Conservation (phyloP, 2,113 vertebrate genomes). For the Astur gentilis region DNA sequence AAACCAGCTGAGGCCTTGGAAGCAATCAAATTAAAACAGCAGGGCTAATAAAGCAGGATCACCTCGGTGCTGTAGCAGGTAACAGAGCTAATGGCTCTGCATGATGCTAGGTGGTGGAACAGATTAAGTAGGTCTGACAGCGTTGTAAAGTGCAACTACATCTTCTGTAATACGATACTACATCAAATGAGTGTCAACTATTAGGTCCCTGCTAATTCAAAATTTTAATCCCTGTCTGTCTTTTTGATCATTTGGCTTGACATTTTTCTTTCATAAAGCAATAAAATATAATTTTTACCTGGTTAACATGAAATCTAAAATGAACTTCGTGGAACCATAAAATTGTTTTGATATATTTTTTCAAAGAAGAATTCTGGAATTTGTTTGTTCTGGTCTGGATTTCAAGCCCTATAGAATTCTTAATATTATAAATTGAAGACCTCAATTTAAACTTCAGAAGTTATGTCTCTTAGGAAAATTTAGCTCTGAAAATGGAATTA, state of each 20-base stretch:
- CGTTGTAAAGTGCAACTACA: fast-evolving
- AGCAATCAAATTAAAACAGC: background rate
- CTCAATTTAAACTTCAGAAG: background rate
- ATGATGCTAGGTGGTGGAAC: background rate
- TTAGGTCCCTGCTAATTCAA: background rate
- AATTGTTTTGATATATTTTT: background rate
- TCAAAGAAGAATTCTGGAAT: background rate
- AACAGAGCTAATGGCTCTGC: background rate
- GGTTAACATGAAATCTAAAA: background rate
- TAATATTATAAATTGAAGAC: background rate
- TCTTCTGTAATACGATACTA: background rate
- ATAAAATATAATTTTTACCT: background rate
- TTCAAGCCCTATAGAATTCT: background rate
- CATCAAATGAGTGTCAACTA: background rate
- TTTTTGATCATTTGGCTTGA: background rate
- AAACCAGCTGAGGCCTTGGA: background rate
- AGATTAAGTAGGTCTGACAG: background rate
- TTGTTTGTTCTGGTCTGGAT: background rate
- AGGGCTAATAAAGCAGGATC: background rate
- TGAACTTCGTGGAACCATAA: background rate
- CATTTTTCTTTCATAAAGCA: background rate
- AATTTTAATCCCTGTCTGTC: background rate
- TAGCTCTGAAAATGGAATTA: background rate
- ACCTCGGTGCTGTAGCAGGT: background rate
- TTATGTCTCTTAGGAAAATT: background rate